Percentiles rank a stretch among this genome's conserved stretches.
Evolutionary conservation across 2,113 vertebrate species (phyloP).

Genomic region (Corapipo altera): DNA sequence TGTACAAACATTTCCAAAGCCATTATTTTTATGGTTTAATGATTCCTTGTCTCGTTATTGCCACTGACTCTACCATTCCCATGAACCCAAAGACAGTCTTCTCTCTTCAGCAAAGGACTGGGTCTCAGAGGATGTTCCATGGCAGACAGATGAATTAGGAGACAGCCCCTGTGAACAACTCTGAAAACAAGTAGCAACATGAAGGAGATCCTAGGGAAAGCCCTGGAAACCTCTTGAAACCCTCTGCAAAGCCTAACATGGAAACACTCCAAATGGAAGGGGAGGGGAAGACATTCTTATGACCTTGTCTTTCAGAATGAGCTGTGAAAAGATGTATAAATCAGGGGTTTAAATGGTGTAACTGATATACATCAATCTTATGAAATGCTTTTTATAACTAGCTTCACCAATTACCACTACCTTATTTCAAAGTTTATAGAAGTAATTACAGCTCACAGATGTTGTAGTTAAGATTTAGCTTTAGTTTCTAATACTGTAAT

Average conservation of each 20-base stretch:
- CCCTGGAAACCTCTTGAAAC: not conserved
- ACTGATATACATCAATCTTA: not conserved
- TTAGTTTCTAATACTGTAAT: not conserved
- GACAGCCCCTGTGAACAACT: not conserved
- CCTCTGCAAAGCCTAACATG: not conserved
- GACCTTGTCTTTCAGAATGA: not conserved
- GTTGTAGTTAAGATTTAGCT: constrained; percentile 2
- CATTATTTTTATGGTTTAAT: not conserved
- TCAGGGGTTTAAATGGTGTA: not conserved
- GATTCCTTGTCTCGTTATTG: not conserved
- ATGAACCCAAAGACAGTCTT: accelerated
- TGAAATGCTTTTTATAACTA: not conserved
- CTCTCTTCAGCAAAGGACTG: not conserved
- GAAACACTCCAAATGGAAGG: not conserved
- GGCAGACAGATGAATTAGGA: not conserved
- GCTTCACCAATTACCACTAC: not conserved
- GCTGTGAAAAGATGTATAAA: not conserved
- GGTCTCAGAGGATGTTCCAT: not conserved
- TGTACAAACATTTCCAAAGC: not conserved
- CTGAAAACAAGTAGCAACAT: not conserved
- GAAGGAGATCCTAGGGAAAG: not conserved
- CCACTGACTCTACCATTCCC: accelerated
- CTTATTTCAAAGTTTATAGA: constrained; percentile 3
- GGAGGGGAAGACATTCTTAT: not conserved
- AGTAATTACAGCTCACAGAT: not conserved